Conservation (phyloP, 2,888 invertebrate species). For the Brenthis hecate region DNA sequence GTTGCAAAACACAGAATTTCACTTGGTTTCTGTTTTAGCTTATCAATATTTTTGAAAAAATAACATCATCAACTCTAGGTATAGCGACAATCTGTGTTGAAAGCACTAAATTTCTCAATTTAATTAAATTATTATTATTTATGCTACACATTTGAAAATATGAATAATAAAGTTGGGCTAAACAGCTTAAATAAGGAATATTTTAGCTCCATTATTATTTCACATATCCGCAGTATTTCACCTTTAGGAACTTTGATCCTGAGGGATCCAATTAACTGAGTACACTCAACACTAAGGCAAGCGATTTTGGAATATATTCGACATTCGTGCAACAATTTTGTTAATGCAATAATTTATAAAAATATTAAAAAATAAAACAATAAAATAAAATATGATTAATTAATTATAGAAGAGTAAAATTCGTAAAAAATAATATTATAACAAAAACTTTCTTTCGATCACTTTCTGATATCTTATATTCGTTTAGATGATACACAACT, state of each 20-base stretch:
- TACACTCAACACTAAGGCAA: not conserved
- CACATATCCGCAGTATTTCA: constrained; percentile 16
- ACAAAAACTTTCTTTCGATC: no score
- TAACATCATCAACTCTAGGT: no score
- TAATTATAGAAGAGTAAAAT: no score
- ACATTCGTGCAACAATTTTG: not conserved
- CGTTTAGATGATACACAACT: not conserved
- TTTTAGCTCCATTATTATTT: constrained; percentile 20
- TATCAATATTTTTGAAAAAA: no score
- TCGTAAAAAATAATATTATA: no score
- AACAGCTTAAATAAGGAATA: not conserved
- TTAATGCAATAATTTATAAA: not conserved
- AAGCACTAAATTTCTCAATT: no score
- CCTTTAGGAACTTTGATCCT: constrained; percentile 23
- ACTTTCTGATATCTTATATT: no score
- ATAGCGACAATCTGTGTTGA: no score
- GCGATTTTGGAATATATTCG: not conserved
- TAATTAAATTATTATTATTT: not conserved
- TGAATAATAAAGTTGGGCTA: not conserved
- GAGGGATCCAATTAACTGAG: constrained; percentile 24
- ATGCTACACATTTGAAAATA: not conserved
- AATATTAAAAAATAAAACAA: not conserved
- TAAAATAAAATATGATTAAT: no score
- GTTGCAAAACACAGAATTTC: no score
- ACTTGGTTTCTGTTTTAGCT: no score